phyloP scores from a whole-genome alignment of 1,140 invertebrate species.

The Choristoneura fumiferana region DNA sequence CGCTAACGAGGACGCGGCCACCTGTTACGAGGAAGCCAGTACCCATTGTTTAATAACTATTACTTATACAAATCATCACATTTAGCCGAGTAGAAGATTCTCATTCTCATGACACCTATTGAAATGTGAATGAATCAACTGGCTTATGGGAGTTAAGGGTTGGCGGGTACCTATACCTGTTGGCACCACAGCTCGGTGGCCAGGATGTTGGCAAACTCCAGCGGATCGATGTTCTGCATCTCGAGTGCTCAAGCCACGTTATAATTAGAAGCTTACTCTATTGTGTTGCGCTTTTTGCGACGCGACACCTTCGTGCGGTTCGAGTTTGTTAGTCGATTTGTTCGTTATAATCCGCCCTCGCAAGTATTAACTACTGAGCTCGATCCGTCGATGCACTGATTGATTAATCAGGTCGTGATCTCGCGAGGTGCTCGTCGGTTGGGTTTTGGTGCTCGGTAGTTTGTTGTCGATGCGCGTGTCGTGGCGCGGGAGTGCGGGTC shows the following conservation, averaged over 20 bases:
- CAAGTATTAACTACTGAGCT: slow-evolving; percentile 42
- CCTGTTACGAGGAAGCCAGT: background rate
- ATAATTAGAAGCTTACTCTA: slow-evolving; percentile 77
- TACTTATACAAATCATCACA: too few species aligned
- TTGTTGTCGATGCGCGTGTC: slow-evolving; percentile 47
- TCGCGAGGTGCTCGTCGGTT: slow-evolving; percentile 22
- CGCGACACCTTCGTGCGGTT: slow-evolving; percentile 72
- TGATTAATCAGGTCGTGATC: slow-evolving; percentile 29
- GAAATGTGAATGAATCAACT: too few species aligned
- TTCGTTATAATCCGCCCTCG: slow-evolving; percentile 75
- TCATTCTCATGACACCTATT: slow-evolving; percentile 17
- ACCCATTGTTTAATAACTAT: background rate
- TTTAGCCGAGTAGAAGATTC: too few species aligned
- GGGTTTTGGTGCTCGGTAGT: slow-evolving; percentile 50
- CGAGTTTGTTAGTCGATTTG: slow-evolving; percentile 75
- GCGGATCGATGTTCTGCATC: slow-evolving; percentile 83
- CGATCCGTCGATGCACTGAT: slow-evolving; percentile 35
- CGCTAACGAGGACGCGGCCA: background rate
- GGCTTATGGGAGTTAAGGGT: background rate
- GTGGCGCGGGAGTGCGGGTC: slow-evolving; percentile 71
- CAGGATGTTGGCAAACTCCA: slow-evolving; percentile 88
- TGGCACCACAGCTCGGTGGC: slow-evolving; percentile 88
- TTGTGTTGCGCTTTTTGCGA: slow-evolving; percentile 76
- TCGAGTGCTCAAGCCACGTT: slow-evolving; percentile 58
- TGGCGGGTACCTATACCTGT: too few species aligned